Base-by-base conservation (phyloP, 1,140 invertebrate species). In the Drusus annulatus region DNA sequence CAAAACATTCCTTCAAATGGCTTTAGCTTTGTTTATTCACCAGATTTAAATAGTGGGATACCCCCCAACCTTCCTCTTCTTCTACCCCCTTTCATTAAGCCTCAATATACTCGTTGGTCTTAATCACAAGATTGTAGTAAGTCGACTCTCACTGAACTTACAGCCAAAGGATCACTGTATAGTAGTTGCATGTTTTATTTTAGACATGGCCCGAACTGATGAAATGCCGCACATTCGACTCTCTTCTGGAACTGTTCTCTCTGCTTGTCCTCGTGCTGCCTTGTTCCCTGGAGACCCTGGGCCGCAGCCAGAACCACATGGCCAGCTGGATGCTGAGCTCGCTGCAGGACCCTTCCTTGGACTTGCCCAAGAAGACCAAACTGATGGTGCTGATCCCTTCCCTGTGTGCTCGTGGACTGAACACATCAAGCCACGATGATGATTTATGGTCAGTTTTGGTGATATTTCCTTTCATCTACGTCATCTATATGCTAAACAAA, bases 191-290 rank as follows among this genome's bases (percentile, higher is more conserved):
- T 73, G 17, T 73, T 52, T 73, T 23, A 56, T 71, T 82, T 36
- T 19, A 83, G 81, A 13, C 79, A 1, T 83, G 81, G 81, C 76
- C 79, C 8, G 31, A 56, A 3, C 71, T 82, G 15, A 1, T 17
- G 13, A 19, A 5, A 15, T 31, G 21, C n/a, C 28, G 68, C 23
- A 5, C 19, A 21, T 71, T 76, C 78, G 1, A 28, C 16, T 62
- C 17, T n/a, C 60, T 83, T 15, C 3, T 83, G 54, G 15, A 69
- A 7, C 25, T 80, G 17, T 71, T 36, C 31, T 81, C 82, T 0
- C 74, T 80, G 8, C 16, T 83, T 16, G 68, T 74, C 7, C 63
- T 83, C 1, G n/a, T 62, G n/a, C 68, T 80, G 31, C 77, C 79
- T 6, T 52, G 31, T n/a, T 74, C 77, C 16, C 23, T 78, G 36